These are phyloP conservation scores for Bellardia bayeri DNA, from an alignment of 2,888 invertebrate species.

Conservation along the genomic window DNA sequence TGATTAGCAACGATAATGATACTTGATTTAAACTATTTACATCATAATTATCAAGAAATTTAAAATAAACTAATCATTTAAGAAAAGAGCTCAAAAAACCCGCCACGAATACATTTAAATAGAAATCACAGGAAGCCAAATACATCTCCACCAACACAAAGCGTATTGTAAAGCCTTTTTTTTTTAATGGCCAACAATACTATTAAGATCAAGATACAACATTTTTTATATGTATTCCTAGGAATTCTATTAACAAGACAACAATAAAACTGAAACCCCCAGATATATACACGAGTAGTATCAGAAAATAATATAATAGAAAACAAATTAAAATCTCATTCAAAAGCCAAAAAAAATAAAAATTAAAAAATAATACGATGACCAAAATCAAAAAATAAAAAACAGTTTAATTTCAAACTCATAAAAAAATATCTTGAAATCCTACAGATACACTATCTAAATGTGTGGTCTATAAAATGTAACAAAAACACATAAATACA, in stretches of 20 bases:
- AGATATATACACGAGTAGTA: background rate
- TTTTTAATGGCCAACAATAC: background rate
- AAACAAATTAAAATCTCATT: constrained; percentile 46
- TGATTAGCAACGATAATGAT: constrained; percentile 37
- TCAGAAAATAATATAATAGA: constrained; percentile 11
- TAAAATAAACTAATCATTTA: constrained; percentile 19
- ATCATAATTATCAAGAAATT: constrained; percentile 30
- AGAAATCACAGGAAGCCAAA: constrained; percentile 29
- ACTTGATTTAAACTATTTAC: constrained; percentile 35
- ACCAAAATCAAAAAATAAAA: constrained; percentile 24
- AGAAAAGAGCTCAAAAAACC: background rate
- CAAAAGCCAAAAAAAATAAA: background rate
- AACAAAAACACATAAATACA: constrained; percentile 38
- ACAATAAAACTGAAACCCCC: constrained; percentile 26
- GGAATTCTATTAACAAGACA: constrained; percentile 38
- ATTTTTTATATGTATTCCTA: background rate
- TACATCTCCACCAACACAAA: background rate
- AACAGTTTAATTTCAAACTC: constrained; percentile 41
- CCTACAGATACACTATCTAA: constrained; percentile 64
- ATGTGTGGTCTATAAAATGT: constrained; percentile 70
- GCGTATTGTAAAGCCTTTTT: background rate
- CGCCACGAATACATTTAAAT: background rate
- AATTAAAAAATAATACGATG: constrained; percentile 14
- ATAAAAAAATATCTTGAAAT: constrained; percentile 49
- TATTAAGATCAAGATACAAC: constrained; percentile 30